Evolutionary conservation across 2,797 vertebrate genomes (phyloP), one percentile per base, ranked within the genome.

Genomic region (Avahi laniger): DNA sequence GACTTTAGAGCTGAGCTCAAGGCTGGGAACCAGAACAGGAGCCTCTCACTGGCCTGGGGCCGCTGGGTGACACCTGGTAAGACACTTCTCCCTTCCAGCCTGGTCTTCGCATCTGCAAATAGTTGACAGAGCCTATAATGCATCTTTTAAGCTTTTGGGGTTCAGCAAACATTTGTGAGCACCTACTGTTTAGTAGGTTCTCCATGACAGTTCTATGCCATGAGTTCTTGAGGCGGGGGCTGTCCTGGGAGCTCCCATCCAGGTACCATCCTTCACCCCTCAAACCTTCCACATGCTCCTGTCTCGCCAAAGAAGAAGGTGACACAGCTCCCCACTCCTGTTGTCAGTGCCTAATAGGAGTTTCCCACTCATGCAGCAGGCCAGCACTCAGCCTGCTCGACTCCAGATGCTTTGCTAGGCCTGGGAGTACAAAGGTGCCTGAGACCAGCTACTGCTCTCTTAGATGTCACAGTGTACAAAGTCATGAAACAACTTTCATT

Each of bases 321-420:
- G 48, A 18, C 12, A 9, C 33, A 9, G n/a, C 17, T 65, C 54
- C 26, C 38, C 12, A 0, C 46, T 24, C 50, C 65, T 65, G 73
- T 24, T 5, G 26, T 14, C n/a, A 3, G 76, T 5, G 30, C 15
- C 20, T 35, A 17, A 0, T 0, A 0, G 2, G 2, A 9, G 24
- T 43, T 35, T 69, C 69, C 38, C 57, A 4, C 54, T 28, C 43
- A 5, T 17, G 22, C 22, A 22, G 30, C 54, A 48, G 69, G 35
- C 41, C 22, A 33, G 28, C 3, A 1, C 28, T 63, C 30, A 8
- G 5, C 50, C 52, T 4, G 12, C 6, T 50, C 20, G 38, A 57
- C 22, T 15, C 18, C 0, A 35, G 14, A 52, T 2, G 22, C 22
- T 63, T 26, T 1, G 0, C 22, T 43, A 15, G 76, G 61, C 13